Percentiles rank a stretch among this genome's conserved stretches.
phyloP scores from a whole-genome alignment of 2,888 invertebrate genomes.

The Eupeodes luniger region DNA sequence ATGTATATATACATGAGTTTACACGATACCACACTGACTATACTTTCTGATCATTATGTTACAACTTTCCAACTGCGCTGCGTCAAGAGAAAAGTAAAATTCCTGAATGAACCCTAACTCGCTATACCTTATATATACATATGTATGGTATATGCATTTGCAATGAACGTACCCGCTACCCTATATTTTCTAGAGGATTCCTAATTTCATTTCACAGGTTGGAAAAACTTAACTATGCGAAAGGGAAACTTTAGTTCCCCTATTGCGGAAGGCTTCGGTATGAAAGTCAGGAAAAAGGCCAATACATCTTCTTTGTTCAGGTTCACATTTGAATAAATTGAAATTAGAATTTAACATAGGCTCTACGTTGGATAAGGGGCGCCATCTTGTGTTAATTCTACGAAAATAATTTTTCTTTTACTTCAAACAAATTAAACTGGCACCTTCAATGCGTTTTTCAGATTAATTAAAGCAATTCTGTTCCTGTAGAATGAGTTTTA shows the following conservation, averaged over 20 bases:
- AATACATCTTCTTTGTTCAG: conserved; percentile 38
- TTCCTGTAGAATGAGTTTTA: too few species aligned
- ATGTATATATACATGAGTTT: not conserved
- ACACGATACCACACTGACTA: not conserved
- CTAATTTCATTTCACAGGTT: conserved; percentile 74
- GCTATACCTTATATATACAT: not conserved
- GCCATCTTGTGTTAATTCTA: not conserved
- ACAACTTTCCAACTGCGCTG: conserved; percentile 18
- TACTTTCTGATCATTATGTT: conserved; percentile 61
- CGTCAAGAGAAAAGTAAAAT: conserved; percentile 37
- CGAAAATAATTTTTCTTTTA: too few species aligned
- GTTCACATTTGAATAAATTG: not conserved
- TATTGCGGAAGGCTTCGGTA: conserved; percentile 39
- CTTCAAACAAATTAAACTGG: too few species aligned
- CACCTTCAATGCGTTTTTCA: too few species aligned
- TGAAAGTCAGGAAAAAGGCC: conserved; percentile 46
- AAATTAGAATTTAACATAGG: too few species aligned
- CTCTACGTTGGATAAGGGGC: not conserved
- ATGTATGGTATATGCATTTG: too few species aligned
- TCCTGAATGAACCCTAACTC: conserved; percentile 62
- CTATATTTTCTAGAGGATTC: conserved; percentile 50
- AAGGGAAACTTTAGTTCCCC: conserved; percentile 65
- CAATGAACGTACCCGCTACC: too few species aligned
- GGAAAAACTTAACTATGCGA: conserved; percentile 74
- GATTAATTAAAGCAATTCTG: too few species aligned